Conservation (phyloP, 2,113 vertebrate genomes). For the Cyanoderma ruficeps region DNA sequence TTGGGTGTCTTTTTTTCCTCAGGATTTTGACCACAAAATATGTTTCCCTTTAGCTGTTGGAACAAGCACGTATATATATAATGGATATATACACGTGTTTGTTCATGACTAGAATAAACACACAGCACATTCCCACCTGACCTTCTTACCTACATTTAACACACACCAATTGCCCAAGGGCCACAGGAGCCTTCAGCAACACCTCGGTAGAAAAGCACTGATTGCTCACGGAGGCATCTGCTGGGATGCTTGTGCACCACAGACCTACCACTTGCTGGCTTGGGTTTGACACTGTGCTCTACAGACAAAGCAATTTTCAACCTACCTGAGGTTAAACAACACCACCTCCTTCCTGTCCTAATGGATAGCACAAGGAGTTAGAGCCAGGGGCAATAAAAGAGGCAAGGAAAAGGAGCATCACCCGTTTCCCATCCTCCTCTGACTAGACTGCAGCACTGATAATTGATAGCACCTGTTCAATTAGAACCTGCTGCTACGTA, state of each 20-base stretch:
- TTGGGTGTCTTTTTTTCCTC: neutral
- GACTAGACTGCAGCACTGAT: neutral
- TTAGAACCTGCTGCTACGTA: neutral
- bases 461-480: neutral
- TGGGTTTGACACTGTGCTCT: fast-evolving
- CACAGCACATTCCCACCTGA: neutral
- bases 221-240: neutral
- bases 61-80: fast-evolving
- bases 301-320: neutral
- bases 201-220: neutral
- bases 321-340: neutral
- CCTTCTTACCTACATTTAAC: neutral
- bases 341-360: fast-evolving
- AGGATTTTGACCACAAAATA: neutral
- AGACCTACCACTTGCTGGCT: neutral
- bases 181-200: neutral
- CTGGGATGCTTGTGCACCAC: neutral
- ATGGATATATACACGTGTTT: fast-evolving
- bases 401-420: neutral
- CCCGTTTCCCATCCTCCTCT: neutral
- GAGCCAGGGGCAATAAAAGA: neutral
- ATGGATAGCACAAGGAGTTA: fast-evolving
- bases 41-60: neutral
- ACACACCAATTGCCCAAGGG: neutral
- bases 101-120: neutral